A percentile compares a stretch with the other conserved stretches of the same genome.
Evolutionary conservation across 1,140 invertebrate species (phyloP).

Genomic region (Penaeus japonicus): DNA sequence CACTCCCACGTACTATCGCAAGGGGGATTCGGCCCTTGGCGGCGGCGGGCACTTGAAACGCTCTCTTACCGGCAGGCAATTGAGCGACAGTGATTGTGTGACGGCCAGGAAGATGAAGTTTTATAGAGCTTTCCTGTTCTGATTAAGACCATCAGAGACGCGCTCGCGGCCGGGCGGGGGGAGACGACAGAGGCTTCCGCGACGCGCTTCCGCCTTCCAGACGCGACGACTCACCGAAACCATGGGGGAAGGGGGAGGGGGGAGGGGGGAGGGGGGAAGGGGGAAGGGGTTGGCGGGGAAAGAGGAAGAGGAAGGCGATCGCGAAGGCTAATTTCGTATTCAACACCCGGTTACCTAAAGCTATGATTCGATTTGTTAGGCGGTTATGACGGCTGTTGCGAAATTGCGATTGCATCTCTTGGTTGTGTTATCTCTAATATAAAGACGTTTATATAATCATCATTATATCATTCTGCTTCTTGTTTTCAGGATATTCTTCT

Average conservation of each 20-base stretch:
- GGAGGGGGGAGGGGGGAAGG: neutral
- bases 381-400: no score
- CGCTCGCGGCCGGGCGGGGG: neutral
- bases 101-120: neutral
- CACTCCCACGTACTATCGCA: neutral
- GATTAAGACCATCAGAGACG: neutral
- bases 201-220: neutral
- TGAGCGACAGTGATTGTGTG: neutral
- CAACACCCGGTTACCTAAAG: no score
- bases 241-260: neutral
- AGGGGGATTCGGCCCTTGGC: constrained; percentile 26
- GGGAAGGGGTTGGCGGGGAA: no score
- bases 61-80: neutral
- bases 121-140: neutral
- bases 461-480: no score
- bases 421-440: no score
- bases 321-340: no score
- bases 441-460: no score
- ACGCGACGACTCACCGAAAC: neutral
- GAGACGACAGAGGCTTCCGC: no score
- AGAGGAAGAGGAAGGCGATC: no score
- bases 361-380: no score
- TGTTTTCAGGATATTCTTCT: no score
- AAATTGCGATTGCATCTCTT: no score
- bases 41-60: constrained; percentile 22